Evolutionary conservation across 2,888 invertebrate species (phyloP).

Genomic region (Plebejus argus): DNA sequence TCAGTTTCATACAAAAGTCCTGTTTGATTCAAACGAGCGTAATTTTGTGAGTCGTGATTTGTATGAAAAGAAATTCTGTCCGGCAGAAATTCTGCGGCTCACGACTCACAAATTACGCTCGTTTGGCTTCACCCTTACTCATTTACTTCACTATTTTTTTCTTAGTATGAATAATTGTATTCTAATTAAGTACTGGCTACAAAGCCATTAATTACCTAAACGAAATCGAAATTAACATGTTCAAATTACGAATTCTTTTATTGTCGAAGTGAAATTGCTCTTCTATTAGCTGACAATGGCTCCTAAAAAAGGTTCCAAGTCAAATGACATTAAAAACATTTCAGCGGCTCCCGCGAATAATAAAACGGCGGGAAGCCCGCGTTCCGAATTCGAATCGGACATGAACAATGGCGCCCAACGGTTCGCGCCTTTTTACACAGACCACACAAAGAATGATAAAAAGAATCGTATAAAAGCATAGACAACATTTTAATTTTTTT

Average conservation of each 20-base stretch:
- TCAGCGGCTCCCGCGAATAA: slow-evolving; percentile 74
- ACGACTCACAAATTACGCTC: no score
- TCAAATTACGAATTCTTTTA: slow-evolving; percentile 10
- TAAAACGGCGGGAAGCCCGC: slow-evolving; percentile 67
- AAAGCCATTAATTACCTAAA: neutral
- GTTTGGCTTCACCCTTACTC: no score
- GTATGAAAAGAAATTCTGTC: no score
- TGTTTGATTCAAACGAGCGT: no score
- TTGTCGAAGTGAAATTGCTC: slow-evolving; percentile 31
- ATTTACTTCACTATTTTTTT: neutral
- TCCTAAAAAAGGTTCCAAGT: slow-evolving; percentile 57
- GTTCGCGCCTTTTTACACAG: slow-evolving; percentile 65
- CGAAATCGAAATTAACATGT: slow-evolving; percentile 5
- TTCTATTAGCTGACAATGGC: slow-evolving; percentile 39
- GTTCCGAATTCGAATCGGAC: slow-evolving; percentile 71
- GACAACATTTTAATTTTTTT: slow-evolving; percentile 19
- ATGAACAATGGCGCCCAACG: slow-evolving; percentile 69
- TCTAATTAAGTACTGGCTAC: no score
- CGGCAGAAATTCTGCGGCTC: no score
- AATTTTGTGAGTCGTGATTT: no score
- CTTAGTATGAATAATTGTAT: neutral
- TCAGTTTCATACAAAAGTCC: no score
- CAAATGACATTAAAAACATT: slow-evolving; percentile 64
- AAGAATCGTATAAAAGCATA: slow-evolving; percentile 29
- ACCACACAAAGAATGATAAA: slow-evolving; percentile 67